phyloP scores from a whole-genome alignment of 2,797 vertebrate species.

The Platalea minor region DNA sequence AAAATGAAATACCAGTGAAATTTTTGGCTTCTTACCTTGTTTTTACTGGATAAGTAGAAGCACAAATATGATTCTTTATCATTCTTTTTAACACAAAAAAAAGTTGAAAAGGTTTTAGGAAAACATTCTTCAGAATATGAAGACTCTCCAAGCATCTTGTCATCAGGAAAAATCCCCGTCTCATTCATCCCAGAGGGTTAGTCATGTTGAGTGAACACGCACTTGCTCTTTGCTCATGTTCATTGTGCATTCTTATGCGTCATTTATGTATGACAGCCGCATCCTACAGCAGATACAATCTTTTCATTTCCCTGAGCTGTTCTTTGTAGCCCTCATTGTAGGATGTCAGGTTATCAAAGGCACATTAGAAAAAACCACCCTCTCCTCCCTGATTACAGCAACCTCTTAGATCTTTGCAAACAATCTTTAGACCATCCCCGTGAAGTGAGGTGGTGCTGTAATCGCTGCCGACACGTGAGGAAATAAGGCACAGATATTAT shows the following conservation, averaged over 20 bases:
- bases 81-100: not conserved
- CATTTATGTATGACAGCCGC: not conserved
- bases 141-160: not conserved
- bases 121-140: not conserved
- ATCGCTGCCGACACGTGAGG: not conserved
- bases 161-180: not conserved
- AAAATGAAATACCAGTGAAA: not conserved
- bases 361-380: not conserved
- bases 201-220: not conserved
- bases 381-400: not conserved
- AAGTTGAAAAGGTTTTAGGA: not conserved
- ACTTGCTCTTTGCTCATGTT: not conserved
- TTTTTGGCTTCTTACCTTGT: not conserved
- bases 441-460: not conserved
- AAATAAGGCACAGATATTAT: not conserved
- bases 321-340: not conserved
- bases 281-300: not conserved
- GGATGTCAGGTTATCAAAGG: slow-evolving; percentile 25
- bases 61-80: not conserved
- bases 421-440: not conserved
- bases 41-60: not conserved
- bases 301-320: slow-evolving; percentile 16
- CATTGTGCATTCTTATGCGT: not conserved
- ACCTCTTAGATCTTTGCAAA: not conserved
- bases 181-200: not conserved